Base-by-base conservation (phyloP, 2,797 vertebrate species). In the Mareca penelope region DNA sequence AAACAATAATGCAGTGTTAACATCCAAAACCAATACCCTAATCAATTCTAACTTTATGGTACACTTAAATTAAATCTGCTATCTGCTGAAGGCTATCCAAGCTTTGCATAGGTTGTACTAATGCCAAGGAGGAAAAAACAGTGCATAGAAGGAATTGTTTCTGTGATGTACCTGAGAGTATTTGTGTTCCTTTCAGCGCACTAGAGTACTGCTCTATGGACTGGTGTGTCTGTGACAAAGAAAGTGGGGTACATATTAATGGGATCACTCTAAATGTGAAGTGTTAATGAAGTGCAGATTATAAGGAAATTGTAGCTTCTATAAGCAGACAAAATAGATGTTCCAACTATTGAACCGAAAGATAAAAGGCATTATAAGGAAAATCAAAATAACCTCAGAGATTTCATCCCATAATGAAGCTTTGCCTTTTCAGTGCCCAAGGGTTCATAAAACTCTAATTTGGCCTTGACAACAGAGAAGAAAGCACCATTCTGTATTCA, bases 201-300 rank as follows among this genome's bases (percentile, higher is more conserved):
- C 80, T 39, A 78, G 80, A 88, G 80, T 63, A 70, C 85, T 89
- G 92, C 73, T 92, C 85, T 60, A 33, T 72, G 80, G 87, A 89
- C 89, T 84, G 85, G 67, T 4, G 0, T 88, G 88, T 89, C 93
- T 90, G 84, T 80, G 93, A 89, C 83, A 88, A 90, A 87, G 80
- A 24, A 88, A 88, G 88, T 91, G 75, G 94, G 71, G 31, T 73
- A 84, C 22, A 85, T 88, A 85, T 90, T 93, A 94, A 94, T 96
- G 93, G 95, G 93, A 88, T 69, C 65, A 77, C 89, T 86, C 94
- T 94, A 95, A 95, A 94, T 86, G 93, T 82, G 88, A 93, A 85
- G 83, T 96, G 93, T 88, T 95, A 94, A 93, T 94, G 96, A 95
- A 95, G 89, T 88, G 68, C 84, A 94, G 88, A 70, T 93, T 65